These are phyloP conservation scores for Chaetura pelagica DNA, from an alignment of 2,113 vertebrate genomes.

Conservation along the genomic window DNA sequence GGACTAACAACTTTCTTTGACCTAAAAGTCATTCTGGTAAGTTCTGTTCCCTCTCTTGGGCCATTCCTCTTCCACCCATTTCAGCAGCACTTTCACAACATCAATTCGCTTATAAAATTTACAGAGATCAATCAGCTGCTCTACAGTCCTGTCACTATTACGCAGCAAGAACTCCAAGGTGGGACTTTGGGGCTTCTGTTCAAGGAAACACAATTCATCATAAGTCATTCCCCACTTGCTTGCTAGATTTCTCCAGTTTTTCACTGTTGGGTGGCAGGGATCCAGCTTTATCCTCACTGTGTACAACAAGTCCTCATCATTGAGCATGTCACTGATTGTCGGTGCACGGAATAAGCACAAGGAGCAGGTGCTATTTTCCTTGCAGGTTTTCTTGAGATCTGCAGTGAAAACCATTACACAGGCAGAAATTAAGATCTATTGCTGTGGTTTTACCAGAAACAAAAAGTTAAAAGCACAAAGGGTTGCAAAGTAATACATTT, in stretches of 20 bases:
- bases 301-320: constrained; percentile 95
- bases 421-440: not conserved
- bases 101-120: constrained; percentile 92
- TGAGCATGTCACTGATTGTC: constrained; percentile 94
- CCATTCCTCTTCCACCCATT: constrained; percentile 96
- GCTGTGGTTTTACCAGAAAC: not conserved
- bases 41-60: constrained; percentile 84
- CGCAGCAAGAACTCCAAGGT: constrained; percentile 93
- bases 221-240: constrained; percentile 99
- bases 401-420: constrained; percentile 22
- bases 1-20: not conserved
- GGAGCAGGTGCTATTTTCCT: constrained; percentile 72
- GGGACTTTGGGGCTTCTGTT: constrained; percentile 94
- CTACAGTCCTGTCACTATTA: constrained; percentile 92
- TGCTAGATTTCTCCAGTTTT: constrained; percentile 99
- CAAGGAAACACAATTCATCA: constrained; percentile 93
- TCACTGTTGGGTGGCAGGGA: constrained; percentile 93
- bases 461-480: not conserved
- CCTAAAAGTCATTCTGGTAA: constrained; percentile 75
- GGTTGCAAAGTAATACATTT: not conserved
- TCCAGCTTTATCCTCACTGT: constrained; percentile 93
- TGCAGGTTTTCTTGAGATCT: constrained; percentile 67
- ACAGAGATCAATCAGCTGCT: constrained; percentile 93
- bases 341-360: constrained; percentile 80
- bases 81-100: constrained; percentile 89